These are phyloP conservation scores for Allacma fusca DNA, from an alignment of 2,888 invertebrate species.

Conservation along the genomic window DNA sequence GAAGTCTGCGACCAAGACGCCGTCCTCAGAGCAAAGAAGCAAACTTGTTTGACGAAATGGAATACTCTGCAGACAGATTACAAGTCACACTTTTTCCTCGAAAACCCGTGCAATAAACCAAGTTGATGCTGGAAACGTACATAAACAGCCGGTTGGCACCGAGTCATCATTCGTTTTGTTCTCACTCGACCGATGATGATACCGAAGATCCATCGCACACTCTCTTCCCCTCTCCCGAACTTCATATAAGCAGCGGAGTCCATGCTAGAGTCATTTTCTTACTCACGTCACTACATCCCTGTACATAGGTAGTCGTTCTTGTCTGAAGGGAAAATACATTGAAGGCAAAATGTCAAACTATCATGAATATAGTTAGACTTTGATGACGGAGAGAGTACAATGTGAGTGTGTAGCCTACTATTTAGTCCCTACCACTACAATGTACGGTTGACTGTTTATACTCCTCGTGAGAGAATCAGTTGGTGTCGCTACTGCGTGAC, in stretches of 20 bases:
- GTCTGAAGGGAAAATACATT: background rate
- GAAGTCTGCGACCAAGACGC: background rate
- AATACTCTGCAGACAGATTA: background rate
- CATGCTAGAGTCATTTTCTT: background rate
- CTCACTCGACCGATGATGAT: constrained; percentile 9
- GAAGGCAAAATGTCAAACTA: constrained; percentile 9
- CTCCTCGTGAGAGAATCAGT: background rate
- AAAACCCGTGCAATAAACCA: constrained; percentile 4
- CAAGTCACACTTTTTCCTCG: constrained; percentile 7
- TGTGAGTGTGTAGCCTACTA: background rate
- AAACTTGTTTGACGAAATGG: background rate
- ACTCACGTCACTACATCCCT: background rate
- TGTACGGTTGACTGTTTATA: background rate
- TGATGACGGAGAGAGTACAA: background rate
- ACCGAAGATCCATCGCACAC: background rate
- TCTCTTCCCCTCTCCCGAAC: background rate
- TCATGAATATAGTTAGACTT: background rate
- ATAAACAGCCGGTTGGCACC: background rate
- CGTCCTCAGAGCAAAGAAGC: background rate
- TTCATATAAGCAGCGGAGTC: background rate
- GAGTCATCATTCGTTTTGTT: constrained; percentile 7
- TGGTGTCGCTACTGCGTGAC: background rate
- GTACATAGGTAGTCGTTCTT: background rate
- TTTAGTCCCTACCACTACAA: no score
- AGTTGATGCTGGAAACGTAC: background rate